These are phyloP conservation scores for Apostichopus parvimensis DNA, from an alignment of 35 echinoderm and acorn worm genomes.

Conservation along the genomic window DNA sequence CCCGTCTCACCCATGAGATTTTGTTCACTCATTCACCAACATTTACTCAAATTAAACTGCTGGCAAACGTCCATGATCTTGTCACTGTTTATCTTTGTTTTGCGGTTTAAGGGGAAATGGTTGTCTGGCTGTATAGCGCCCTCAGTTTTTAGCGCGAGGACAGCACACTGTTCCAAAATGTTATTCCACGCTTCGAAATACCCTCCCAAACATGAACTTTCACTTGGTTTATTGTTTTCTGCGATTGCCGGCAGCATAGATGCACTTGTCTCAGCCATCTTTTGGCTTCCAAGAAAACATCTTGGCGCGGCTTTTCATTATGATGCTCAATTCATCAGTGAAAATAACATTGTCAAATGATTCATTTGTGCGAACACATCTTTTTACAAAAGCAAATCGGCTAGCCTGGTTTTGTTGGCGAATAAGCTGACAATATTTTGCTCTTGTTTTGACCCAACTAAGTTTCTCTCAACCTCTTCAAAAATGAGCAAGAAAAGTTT, in stretches of 20 bases:
- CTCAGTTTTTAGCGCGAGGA: no score
- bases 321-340: constrained; percentile 55
- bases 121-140: no score
- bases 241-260: background rate
- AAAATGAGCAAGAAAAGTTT: background rate
- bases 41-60: no score
- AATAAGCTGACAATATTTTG: constrained; percentile 58
- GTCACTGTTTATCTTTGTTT: no score
- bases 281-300: constrained; percentile 40
- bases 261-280: background rate
- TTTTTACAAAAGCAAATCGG: background rate
- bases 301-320: constrained; percentile 19
- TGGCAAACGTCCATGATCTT: no score
- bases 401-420: constrained; percentile 19
- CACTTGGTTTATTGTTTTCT: constrained; percentile 42
- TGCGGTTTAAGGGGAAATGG: no score
- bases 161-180: constrained; percentile 11
- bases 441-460: constrained; percentile 13
- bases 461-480: background rate
- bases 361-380: background rate
- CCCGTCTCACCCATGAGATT: no score
- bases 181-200: constrained; percentile 35
- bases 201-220: constrained; percentile 56
- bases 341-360: constrained; percentile 60
- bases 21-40: no score